These are phyloP conservation scores for Rhingia campestris DNA, from an alignment of 2,888 invertebrate genomes.

Conservation along the genomic window DNA sequence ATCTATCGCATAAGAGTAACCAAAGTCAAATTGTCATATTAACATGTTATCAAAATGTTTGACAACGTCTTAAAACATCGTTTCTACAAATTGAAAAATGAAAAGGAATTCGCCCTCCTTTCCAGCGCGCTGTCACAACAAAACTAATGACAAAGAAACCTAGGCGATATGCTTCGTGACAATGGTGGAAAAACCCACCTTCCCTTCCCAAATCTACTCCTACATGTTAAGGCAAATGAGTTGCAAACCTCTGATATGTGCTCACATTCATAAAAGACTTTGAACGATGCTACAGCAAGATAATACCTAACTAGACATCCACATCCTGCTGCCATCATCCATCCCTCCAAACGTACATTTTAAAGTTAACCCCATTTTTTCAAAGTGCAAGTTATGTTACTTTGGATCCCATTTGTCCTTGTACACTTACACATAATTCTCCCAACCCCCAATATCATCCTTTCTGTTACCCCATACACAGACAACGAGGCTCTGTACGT, in stretches of 20 bases:
- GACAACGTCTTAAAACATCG: conserved; percentile 24
- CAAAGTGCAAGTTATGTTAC: conserved; percentile 73
- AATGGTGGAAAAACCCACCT: conserved; percentile 28
- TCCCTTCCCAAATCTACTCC: conserved; percentile 35
- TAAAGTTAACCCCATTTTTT: conserved; percentile 68
- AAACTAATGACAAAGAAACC: conserved; percentile 42
- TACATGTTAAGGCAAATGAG: conserved; percentile 48
- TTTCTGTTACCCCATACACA: conserved; percentile 38
- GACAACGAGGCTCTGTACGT: conserved; percentile 13
- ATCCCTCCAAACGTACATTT: conserved; percentile 28
- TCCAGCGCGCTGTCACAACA: conserved; percentile 34
- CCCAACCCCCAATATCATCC: conserved; percentile 56
- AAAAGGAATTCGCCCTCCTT: conserved; percentile 10
- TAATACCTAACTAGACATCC: conserved; percentile 18
- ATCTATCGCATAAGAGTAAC: no score
- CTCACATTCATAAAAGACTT: conserved; percentile 49
- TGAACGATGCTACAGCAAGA: conserved; percentile 1
- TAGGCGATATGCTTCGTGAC: conserved; percentile 38
- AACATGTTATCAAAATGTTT: background rate
- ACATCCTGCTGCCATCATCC: conserved; percentile 29
- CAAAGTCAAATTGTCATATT: no score
- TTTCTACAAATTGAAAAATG: conserved; percentile 17
- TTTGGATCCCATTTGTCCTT: conserved; percentile 70
- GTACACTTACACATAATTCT: conserved; percentile 70
- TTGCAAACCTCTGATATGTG: conserved; percentile 20